Percentiles rank a stretch among this genome's conserved stretches.
Conservation (phyloP, 1,140 invertebrate genomes). For the Philotrypesis tridentata region DNA sequence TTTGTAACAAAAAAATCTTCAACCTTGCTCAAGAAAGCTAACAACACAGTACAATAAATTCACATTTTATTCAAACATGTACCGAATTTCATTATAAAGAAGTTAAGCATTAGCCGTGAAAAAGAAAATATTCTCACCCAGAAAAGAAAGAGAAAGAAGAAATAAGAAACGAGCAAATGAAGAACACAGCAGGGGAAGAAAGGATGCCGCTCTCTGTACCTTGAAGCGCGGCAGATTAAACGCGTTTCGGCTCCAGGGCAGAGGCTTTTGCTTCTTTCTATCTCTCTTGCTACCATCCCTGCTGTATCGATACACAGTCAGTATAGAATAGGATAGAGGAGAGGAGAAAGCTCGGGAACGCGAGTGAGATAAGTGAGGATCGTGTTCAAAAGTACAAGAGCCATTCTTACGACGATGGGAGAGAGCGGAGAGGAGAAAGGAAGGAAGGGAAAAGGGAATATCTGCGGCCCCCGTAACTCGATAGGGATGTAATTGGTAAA, state of each 20-base stretch:
- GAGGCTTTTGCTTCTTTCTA: background rate
- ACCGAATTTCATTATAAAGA: background rate
- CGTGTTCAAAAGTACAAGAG: slow-evolving; percentile 53
- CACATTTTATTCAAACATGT: slow-evolving; percentile 12
- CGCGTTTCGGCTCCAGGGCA: slow-evolving; percentile 36
- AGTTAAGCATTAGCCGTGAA: background rate
- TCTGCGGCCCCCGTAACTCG: slow-evolving; percentile 36
- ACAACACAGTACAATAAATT: no score
- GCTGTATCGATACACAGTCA: background rate
- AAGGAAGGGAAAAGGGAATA: slow-evolving; percentile 33
- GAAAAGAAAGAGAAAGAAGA: background rate
- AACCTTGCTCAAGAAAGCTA: no score
- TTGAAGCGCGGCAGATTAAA: slow-evolving; percentile 42
- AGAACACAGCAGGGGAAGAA: background rate
- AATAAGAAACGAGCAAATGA: background rate
- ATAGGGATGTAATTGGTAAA: slow-evolving; percentile 57
- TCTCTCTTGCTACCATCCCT: background rate
- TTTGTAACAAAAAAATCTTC: no score
- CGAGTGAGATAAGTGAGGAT: slow-evolving; percentile 41
- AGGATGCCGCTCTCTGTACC: slow-evolving; percentile 21
- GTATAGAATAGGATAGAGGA: slow-evolving; percentile 1
- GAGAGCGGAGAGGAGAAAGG: slow-evolving; percentile 20
- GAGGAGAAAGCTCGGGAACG: slow-evolving; percentile 35
- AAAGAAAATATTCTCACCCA: background rate
- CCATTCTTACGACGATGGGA: slow-evolving; percentile 36